Conservation (phyloP, 2,113 vertebrate species). For the Bubalus kerabau region DNA sequence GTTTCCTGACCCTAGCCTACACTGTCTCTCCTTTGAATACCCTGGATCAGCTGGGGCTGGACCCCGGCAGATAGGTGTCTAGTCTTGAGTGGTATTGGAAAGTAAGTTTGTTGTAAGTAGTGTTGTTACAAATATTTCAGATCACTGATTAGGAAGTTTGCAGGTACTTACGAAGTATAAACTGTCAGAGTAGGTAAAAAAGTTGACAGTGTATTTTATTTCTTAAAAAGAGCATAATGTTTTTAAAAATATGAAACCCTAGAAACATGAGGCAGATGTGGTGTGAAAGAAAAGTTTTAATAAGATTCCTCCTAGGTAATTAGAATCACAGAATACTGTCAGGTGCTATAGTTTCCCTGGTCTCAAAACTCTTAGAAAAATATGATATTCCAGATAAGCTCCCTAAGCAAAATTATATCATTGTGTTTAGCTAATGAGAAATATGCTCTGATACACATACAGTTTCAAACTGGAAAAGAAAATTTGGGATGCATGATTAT, state of each 20-base stretch:
- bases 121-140: neutral
- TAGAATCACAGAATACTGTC: conserved; percentile 13
- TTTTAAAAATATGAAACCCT: neutral
- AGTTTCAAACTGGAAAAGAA: neutral
- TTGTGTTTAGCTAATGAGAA: neutral
- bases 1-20: too few species aligned
- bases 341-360: neutral
- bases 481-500: neutral
- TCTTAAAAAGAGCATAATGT: neutral
- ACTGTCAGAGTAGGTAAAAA: neutral
- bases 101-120: neutral
- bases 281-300: neutral
- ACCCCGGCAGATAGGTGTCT: too few species aligned
- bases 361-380: neutral
- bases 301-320: neutral
- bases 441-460: neutral
- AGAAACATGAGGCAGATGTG: neutral
- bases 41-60: too few species aligned
- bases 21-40: too few species aligned
- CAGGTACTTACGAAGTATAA: neutral
- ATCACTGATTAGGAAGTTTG: neutral
- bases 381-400: neutral
- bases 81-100: neutral
- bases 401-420: neutral
- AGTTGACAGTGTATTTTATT: neutral